Conservation (phyloP, 2,113 vertebrate species). For the Formicarius rufipectus region DNA sequence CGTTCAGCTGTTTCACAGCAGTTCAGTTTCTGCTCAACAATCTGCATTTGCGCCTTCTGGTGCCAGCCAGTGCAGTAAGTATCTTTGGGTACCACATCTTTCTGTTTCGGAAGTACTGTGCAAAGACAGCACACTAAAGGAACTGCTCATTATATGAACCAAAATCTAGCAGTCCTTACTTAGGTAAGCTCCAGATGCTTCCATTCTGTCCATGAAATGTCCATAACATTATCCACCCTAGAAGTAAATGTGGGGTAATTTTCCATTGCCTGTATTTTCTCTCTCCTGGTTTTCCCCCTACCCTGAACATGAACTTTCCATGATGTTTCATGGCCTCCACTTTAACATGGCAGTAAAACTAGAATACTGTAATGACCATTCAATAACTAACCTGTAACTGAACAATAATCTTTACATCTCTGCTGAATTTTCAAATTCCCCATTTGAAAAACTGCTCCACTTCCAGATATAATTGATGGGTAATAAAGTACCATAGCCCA, state of each 20-base stretch:
- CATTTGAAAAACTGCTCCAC: not conserved
- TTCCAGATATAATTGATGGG: not conserved
- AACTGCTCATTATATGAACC: not conserved
- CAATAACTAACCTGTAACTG: not conserved
- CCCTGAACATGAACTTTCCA: not conserved
- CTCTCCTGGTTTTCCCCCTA: not conserved
- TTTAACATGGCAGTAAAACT: not conserved
- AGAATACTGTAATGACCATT: not conserved
- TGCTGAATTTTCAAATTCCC: not conserved
- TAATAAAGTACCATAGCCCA: not conserved
- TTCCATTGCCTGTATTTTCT: not conserved
- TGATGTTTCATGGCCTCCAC: not conserved
- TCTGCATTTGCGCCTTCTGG: not conserved
- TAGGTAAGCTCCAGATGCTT: not conserved
- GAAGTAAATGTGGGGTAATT: not conserved
- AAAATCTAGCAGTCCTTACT: not conserved
- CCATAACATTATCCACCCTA: not conserved
- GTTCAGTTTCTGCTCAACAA: not conserved
- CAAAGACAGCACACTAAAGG: not conserved
- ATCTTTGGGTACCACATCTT: not conserved
- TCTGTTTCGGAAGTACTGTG: not conserved
- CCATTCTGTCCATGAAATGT: not conserved
- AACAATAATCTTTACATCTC: not conserved
- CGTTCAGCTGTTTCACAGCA: not conserved
- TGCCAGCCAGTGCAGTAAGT: not conserved